Evolutionary conservation across 2,888 invertebrate genomes (phyloP).

Genomic region (Xylocampa areola): DNA sequence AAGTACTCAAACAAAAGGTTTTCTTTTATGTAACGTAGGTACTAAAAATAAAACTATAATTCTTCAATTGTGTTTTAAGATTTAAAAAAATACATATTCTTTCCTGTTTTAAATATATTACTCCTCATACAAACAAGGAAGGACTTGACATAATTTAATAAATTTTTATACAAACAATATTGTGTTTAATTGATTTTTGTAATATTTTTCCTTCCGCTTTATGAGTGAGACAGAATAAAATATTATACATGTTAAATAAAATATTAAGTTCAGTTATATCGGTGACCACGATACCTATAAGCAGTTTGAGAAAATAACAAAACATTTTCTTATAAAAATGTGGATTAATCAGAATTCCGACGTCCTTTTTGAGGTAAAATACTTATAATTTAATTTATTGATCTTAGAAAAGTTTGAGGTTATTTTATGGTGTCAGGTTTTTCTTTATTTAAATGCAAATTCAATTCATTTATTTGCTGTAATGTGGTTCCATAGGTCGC

Average conservation of each 20-base stretch:
- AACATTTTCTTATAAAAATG: conserved; percentile 45
- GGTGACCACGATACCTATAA: conserved; percentile 40
- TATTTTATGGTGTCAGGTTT: no score
- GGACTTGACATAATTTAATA: conserved; percentile 58
- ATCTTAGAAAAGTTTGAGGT: no score
- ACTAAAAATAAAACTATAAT: background rate
- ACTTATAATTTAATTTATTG: conserved; percentile 3
- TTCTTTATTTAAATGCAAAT: no score
- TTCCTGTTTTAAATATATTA: conserved; percentile 57
- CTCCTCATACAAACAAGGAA: conserved; percentile 64
- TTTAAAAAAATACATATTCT: conserved; percentile 42
- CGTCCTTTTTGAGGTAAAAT: conserved; percentile 68
- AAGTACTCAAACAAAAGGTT: background rate
- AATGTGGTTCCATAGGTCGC: no score
- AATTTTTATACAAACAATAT: conserved; percentile 60
- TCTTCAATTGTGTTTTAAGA: conserved; percentile 5
- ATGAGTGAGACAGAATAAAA: conserved; percentile 53
- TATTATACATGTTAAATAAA: conserved; percentile 48
- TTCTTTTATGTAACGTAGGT: background rate
- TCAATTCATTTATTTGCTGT: no score
- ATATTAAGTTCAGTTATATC: conserved; percentile 48
- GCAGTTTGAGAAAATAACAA: conserved; percentile 29
- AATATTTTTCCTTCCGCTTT: conserved; percentile 64
- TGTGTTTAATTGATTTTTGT: conserved; percentile 63
- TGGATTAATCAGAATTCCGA: conserved; percentile 67